These are phyloP conservation scores for Graphium colonna DNA, from an alignment of 2,888 invertebrate genomes.

Conservation along the genomic window DNA sequence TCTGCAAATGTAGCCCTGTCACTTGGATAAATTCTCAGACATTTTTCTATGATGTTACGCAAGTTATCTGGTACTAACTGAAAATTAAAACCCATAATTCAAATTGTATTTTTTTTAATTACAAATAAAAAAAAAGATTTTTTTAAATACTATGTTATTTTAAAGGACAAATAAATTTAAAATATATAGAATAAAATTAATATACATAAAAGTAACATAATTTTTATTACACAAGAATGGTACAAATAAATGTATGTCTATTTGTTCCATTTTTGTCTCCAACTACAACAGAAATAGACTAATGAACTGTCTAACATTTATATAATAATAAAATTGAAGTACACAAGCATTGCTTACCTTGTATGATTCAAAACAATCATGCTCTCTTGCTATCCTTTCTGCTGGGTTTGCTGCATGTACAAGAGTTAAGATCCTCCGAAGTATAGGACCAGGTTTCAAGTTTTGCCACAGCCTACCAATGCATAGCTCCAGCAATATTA, in stretches of 20 bases:
- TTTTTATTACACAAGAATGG: too few species aligned
- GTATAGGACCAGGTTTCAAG: constrained; percentile 86
- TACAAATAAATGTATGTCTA: too few species aligned
- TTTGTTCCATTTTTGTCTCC: too few species aligned
- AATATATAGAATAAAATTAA: too few species aligned
- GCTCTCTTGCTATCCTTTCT: constrained; percentile 88
- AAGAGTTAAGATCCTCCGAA: constrained; percentile 87
- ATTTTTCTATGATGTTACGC: constrained; percentile 83
- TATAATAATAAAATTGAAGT: too few species aligned
- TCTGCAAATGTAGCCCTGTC: constrained; percentile 77
- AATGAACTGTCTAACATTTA: too few species aligned
- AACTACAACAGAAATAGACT: too few species aligned
- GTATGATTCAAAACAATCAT: constrained; percentile 84
- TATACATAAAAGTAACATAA: too few species aligned
- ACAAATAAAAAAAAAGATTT: too few species aligned
- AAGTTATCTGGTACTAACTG: constrained; percentile 81
- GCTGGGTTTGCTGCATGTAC: constrained; percentile 77
- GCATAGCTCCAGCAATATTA: constrained; percentile 90
- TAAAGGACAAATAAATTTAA: too few species aligned
- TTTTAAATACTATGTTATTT: not conserved
- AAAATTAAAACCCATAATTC: too few species aligned
- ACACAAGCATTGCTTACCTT: too few species aligned
- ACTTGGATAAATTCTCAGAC: constrained; percentile 84
- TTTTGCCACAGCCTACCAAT: constrained; percentile 87
- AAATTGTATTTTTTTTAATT: not conserved